Conservation (phyloP, 2,888 invertebrate genomes). For the Andrena praecox region DNA sequence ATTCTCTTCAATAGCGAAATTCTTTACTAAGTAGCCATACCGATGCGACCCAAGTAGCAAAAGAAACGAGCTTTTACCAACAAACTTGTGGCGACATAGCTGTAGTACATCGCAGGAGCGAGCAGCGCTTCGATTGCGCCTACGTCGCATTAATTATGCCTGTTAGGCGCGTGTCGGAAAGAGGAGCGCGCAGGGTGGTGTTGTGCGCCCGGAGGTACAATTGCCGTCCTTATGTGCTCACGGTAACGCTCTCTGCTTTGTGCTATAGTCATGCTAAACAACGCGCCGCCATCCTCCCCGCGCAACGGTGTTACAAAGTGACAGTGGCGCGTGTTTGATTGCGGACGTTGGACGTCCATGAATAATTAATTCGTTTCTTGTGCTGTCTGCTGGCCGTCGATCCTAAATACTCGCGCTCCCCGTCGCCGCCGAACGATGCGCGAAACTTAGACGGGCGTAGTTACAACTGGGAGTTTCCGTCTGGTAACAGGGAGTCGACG, state of each 20-base stretch:
- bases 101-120: conserved; percentile 7
- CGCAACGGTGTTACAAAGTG: conserved; percentile 71
- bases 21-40: too few relatives aligned
- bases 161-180: conserved; percentile 55
- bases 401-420: conserved; percentile 26
- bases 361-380: conserved; percentile 81
- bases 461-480: neutral
- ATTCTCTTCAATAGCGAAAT: too few relatives aligned
- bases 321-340: conserved; percentile 71
- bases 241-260: conserved; percentile 42
- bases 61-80: too few relatives aligned
- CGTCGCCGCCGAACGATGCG: neutral
- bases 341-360: conserved; percentile 80
- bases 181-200: conserved; percentile 46
- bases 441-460: conserved; percentile 16
- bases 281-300: conserved; percentile 50
- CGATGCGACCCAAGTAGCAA: too few relatives aligned
- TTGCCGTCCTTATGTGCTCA: conserved; percentile 65
- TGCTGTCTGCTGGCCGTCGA: conserved; percentile 31
- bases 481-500: conserved; percentile 8
- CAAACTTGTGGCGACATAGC: too few relatives aligned
- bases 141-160: conserved; percentile 64
- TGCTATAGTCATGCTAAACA: conserved; percentile 80
- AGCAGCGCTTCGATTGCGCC: conserved; percentile 53
- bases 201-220: conserved; percentile 36